Base-by-base conservation (phyloP, 92 coral and sea anemone genomes). In the Heteractis magnifica region DNA sequence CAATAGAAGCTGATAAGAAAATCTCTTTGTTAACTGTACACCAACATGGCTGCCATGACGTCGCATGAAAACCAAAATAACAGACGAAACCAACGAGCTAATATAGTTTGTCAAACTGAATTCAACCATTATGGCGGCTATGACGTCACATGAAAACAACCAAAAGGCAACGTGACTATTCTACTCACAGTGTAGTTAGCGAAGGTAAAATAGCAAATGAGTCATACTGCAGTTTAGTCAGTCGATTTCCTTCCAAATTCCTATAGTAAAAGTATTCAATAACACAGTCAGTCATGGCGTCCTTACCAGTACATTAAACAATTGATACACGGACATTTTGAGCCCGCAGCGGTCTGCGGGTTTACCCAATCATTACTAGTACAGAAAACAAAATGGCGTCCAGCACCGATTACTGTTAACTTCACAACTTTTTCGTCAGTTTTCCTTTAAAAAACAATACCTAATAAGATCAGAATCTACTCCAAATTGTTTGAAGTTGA, bases 181-280 rank as follows among this genome's bases (percentile, higher is more conserved):
- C 34, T 56, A 85, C 94, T 88, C 65, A 91, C 94, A 91, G 52
- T 12, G 84, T 73, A 0, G 82, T 51, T 56, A 91, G 79, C 34
- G 84, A 77, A 4, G 94, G 91, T 48, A 91, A 87, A 77, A 56
- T 56, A 12, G 87, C 94, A n/a, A 91, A 80, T 49, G 94, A 83
- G 0, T 21, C 49, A 41, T 52, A 48, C 18, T 49, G 55, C 12
- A 91, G 83, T 65, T 85, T 91, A 49, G 75, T 79, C 49, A 91
- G 81, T 49, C 91, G 81, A 78, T 91, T 91, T 34, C 85, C 85
- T 78, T 88, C 85, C 58, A 91, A 79, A 56, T 81, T 81, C 80
- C 94, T 91, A 78, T 20, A 71, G 76, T 41, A 70, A 70, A 34
- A 34, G 44, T 34, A 34, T 34, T 34, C 44, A 34, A 34, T 34